Percentiles rank a stretch among this genome's conserved stretches.
Conservation (phyloP, 2,113 vertebrate species). For the Catharus minimus region DNA sequence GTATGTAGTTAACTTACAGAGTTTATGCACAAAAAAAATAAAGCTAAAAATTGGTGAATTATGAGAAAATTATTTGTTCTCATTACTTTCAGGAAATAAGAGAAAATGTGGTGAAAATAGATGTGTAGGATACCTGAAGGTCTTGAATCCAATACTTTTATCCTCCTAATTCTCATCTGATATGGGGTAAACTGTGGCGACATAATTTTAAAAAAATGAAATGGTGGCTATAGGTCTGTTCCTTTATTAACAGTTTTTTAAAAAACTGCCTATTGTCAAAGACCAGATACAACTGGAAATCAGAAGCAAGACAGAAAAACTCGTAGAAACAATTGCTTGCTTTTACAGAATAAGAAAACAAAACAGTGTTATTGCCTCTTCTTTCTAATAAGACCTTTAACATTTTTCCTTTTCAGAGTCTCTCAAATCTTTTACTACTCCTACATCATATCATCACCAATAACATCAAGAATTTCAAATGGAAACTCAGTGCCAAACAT, state of each 20-base stretch:
- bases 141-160: background rate
- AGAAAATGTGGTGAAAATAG: background rate
- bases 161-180: conserved; percentile 10
- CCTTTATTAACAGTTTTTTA: background rate
- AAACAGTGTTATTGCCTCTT: background rate
- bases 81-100: background rate
- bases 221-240: background rate
- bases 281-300: conserved; percentile 12
- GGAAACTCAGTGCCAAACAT: background rate
- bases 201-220: background rate
- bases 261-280: background rate
- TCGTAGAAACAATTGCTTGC: background rate
- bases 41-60: background rate
- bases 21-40: background rate
- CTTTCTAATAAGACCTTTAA: background rate
- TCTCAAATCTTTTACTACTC: background rate
- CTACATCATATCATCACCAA: background rate
- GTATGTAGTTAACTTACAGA: background rate
- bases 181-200: background rate
- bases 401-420: background rate
- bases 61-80: background rate
- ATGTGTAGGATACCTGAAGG: background rate
- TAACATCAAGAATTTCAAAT: background rate
- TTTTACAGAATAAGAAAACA: background rate
- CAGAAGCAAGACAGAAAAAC: conserved; percentile 1